Percentiles rank a stretch among this genome's conserved stretches.
These are phyloP conservation scores for Paradisaea rubra DNA, from an alignment of 2,113 vertebrate genomes.

Conservation along the genomic window DNA sequence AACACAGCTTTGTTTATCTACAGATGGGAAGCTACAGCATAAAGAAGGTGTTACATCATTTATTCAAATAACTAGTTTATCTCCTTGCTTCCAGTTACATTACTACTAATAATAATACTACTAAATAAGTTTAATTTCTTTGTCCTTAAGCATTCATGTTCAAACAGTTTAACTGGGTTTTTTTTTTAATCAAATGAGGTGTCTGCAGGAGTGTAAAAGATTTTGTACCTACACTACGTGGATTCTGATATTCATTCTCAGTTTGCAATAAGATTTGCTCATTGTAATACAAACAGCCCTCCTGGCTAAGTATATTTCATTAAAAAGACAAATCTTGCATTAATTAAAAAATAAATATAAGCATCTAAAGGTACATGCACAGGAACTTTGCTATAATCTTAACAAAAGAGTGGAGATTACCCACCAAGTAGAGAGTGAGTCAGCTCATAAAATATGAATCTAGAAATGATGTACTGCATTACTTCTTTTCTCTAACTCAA, in stretches of 20 bases:
- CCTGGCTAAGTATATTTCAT: background rate
- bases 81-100: background rate
- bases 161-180: background rate
- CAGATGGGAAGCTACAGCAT: background rate
- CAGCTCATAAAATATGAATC: background rate
- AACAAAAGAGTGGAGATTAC: background rate
- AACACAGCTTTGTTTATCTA: background rate
- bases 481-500: background rate
- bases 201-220: background rate
- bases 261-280: background rate
- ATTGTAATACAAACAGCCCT: background rate
- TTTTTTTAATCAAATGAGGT: background rate
- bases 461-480: background rate
- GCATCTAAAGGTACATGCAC: background rate
- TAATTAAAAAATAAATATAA: background rate
- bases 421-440: background rate
- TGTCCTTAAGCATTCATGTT: background rate
- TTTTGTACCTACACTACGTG: background rate
- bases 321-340: background rate
- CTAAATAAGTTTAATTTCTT: background rate
- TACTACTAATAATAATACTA: background rate
- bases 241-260: background rate
- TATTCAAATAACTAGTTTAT: background rate
- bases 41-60: background rate
- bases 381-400: background rate